Conservation (phyloP, 2,888 invertebrate genomes). For the Aradus depressus region DNA sequence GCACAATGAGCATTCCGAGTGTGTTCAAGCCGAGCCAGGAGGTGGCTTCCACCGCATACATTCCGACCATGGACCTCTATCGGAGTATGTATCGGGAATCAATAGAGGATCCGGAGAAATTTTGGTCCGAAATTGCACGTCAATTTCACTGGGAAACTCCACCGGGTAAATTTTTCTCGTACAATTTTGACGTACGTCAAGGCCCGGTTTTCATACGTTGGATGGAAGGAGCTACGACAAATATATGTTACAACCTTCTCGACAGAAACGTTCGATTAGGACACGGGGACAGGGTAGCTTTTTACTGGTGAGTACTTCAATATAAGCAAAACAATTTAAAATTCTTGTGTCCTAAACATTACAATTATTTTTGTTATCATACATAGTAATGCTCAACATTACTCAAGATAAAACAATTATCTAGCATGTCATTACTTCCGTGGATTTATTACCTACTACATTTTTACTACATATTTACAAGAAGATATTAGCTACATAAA, state of each 20-base stretch:
- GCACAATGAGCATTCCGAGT: slow-evolving; percentile 13
- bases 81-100: slow-evolving; percentile 73
- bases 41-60: slow-evolving; percentile 43
- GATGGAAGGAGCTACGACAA: slow-evolving; percentile 91
- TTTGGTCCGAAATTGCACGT: slow-evolving; percentile 88
- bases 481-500: too few species aligned
- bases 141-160: slow-evolving; percentile 88
- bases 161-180: slow-evolving; percentile 67
- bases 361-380: too few species aligned
- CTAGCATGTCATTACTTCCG: too few species aligned
- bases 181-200: slow-evolving; percentile 81
- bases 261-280: slow-evolving; percentile 86
- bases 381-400: too few species aligned
- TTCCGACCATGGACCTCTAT: slow-evolving; percentile 65
- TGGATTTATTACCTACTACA: too few species aligned
- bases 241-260: slow-evolving; percentile 89
- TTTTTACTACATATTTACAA: too few species aligned
- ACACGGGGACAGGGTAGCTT: slow-evolving; percentile 80
- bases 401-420: too few species aligned
- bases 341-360: too few species aligned
- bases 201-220: slow-evolving; percentile 87
- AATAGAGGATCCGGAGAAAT: slow-evolving; percentile 74
- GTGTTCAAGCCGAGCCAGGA: slow-evolving; percentile 20
- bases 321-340: too few species aligned
- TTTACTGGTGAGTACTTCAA: slow-evolving; percentile 75